Percentiles rank a stretch among this genome's conserved stretches.
Conservation (phyloP, 2,797 vertebrate species). For the Babyrousa celebensis region DNA sequence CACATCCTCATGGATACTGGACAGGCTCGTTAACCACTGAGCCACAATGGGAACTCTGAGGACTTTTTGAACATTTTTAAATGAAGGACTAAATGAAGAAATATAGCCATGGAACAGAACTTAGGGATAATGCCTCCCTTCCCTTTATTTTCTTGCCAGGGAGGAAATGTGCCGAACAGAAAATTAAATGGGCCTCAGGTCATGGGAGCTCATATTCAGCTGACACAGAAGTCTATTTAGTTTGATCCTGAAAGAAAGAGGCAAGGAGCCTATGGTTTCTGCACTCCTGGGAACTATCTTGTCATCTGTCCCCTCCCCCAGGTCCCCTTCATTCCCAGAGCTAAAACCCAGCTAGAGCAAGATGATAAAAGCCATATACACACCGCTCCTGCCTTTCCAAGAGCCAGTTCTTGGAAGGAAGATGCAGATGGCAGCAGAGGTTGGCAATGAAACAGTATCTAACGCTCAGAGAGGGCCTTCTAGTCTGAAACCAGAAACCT, state of each 20-base stretch:
- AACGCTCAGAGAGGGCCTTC: neutral
- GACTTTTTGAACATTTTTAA: conserved; percentile 27
- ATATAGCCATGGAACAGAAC: conserved; percentile 64
- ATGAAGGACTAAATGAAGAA: conserved; percentile 7
- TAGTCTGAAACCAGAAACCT: conserved; percentile 76
- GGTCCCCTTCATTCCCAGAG: neutral
- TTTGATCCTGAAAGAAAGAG: conserved; percentile 38
- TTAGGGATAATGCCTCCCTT: conserved; percentile 60
- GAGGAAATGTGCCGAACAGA: conserved; percentile 70
- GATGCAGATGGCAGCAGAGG: neutral
- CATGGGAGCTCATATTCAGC: conserved; percentile 63
- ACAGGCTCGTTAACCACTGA: too few relatives aligned
- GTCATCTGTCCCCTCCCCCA: neutral
- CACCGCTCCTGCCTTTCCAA: neutral
- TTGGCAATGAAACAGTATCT: neutral
- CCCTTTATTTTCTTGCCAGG: conserved; percentile 75
- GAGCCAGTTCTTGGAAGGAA: neutral
- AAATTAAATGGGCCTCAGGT: conserved; percentile 75
- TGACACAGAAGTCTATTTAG: conserved; percentile 58
- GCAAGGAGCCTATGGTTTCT: neutral
- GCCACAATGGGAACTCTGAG: too few relatives aligned
- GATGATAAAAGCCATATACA: neutral
- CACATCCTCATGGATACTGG: too few relatives aligned
- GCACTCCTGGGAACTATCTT: neutral
- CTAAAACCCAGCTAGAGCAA: neutral